phyloP scores from a whole-genome alignment of 2,113 vertebrate genomes.

The Glaucomys volans region DNA sequence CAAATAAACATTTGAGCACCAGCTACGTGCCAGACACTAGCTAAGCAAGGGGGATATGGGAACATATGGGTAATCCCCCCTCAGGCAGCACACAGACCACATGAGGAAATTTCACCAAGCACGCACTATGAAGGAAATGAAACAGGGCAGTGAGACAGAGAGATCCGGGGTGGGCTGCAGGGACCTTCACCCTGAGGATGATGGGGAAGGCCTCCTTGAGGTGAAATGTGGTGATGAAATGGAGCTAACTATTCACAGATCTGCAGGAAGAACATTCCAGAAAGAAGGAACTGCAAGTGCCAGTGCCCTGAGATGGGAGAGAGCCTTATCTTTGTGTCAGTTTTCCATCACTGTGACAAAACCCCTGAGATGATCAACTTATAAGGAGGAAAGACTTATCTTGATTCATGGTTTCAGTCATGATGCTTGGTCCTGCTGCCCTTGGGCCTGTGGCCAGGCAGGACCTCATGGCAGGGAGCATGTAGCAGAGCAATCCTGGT shows the following conservation, averaged over 20 bases:
- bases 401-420: background rate
- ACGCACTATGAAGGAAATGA: background rate
- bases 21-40: background rate
- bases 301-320: background rate
- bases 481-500: background rate
- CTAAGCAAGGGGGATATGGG: background rate
- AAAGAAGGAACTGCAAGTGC: background rate
- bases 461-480: background rate
- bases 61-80: background rate
- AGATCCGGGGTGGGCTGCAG: background rate
- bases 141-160: background rate
- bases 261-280: background rate
- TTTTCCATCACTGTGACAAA: background rate
- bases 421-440: background rate
- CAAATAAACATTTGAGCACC: background rate
- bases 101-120: background rate
- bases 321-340: background rate
- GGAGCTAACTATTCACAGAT: background rate
- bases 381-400: background rate
- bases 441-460: background rate
- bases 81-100: too few species aligned
- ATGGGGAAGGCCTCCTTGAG: background rate
- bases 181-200: rapidly evolving
- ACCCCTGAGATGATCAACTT: background rate
- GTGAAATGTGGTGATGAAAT: background rate